Evolutionary conservation across 2,113 vertebrate species (phyloP), one percentile per base, ranked within the genome.

Genomic region (Eira barbara): DNA sequence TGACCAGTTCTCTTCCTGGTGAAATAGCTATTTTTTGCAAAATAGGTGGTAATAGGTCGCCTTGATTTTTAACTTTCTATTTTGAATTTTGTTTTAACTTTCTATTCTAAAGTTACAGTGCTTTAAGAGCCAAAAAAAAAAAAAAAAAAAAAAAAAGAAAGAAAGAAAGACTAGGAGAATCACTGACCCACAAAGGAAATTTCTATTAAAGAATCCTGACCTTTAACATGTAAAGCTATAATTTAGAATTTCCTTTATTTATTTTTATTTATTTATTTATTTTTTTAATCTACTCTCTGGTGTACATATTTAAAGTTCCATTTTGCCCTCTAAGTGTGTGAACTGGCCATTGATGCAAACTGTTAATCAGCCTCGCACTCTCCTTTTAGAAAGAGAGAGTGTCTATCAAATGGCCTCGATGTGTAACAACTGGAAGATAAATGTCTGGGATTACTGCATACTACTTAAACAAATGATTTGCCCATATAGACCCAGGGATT

Each of bases 351-450:
- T 61, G 29, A 94, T 49, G 2, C 20, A 55, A 95, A 87, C 63
- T 71, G 45, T 74, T 79, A 27, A 1, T 81, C 42, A 76, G 4
- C 18, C 25, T 61, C 21, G 65, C 63, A 29, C 47, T 87, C 47
- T 78, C 31, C 45, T 87, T 96, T 96, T 93, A 94, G 78, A 96
- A 93, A 96, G 20, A 45, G 42, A 45, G 2, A 34, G 36, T 84
- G 9, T n/a, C 39, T n/a, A 67, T 86, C 88, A 95, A 94, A 88
- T 61, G 52, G 52, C 73, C 36, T 78, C 73, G 59, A 81, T 4
- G 2, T 20, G 39, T 79, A 73, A 42, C 27, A 80, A 61, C 21
- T 65, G 74, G 39, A n/a, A 93, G 94, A 55, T 49, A 36, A 84
- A 27, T 76, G 3, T 13, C 84, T 39, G 36, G 20, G 11, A 39